Conservation (phyloP, 1,140 invertebrate species). For the Dendrolimus kikuchii region DNA sequence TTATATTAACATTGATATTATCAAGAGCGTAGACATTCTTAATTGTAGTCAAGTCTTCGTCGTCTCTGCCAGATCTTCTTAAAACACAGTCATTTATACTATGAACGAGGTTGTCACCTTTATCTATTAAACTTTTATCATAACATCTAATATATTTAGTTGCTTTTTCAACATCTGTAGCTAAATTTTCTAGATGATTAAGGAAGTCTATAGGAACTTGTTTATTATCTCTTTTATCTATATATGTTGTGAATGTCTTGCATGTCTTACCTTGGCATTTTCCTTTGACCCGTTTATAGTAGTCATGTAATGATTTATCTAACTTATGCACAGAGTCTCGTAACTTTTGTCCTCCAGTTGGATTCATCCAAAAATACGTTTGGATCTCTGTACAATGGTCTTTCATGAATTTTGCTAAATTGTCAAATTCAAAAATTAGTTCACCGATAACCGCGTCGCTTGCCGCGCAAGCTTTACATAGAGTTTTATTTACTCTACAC, state of each 20-base stretch:
- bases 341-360: slow-evolving; percentile 45
- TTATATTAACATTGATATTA: slow-evolving; percentile 49
- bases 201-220: slow-evolving; percentile 8
- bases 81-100: slow-evolving; percentile 21
- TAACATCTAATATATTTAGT: slow-evolving; percentile 11
- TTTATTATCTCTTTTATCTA: slow-evolving; percentile 25
- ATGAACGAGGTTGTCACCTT: slow-evolving; percentile 18
- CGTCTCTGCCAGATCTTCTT: slow-evolving; percentile 18
- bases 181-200: slow-evolving; percentile 21
- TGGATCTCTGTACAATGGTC: slow-evolving; percentile 61
- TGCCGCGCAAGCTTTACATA: slow-evolving; percentile 44
- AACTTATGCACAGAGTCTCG: slow-evolving; percentile 41
- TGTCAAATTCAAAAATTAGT: slow-evolving; percentile 51
- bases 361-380: slow-evolving; percentile 54
- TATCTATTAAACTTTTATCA: slow-evolving; percentile 15
- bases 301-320: slow-evolving; percentile 37
- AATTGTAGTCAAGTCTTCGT: slow-evolving; percentile 9
- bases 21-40: slow-evolving; percentile 37
- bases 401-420: slow-evolving; percentile 44
- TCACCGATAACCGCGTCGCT: slow-evolving; percentile 43
- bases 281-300: slow-evolving; percentile 45
- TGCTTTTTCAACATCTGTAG: slow-evolving; percentile 24
- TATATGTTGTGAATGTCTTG: slow-evolving; percentile 30
- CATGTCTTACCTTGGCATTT: slow-evolving; percentile 44
- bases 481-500: slow-evolving; percentile 38